Percentiles rank a stretch among this genome's conserved stretches.
Evolutionary conservation across 2,888 invertebrate species (phyloP).

Genomic region (Epirrhoe tristata): DNA sequence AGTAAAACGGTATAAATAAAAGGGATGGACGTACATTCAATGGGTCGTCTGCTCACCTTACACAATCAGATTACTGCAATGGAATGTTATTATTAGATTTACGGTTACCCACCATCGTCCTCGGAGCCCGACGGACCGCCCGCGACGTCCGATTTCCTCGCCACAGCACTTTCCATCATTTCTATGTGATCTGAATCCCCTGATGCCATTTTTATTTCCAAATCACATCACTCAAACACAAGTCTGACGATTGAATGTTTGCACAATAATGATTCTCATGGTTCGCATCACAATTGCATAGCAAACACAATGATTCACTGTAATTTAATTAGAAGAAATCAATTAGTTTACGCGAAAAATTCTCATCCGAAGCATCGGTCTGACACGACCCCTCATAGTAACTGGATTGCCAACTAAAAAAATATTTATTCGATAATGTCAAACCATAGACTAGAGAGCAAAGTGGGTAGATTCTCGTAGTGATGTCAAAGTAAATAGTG

Average conservation of each 20-base stretch:
- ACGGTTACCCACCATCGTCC: conserved; percentile 83
- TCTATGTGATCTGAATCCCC: conserved; percentile 93
- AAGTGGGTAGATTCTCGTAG: conserved; percentile 43
- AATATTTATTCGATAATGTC: conserved; percentile 2
- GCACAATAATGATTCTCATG: conserved; percentile 77
- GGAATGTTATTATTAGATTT: conserved; percentile 70
- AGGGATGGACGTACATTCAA: conserved; percentile 51
- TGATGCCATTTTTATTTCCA: conserved; percentile 90
- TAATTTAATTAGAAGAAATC: conserved; percentile 84
- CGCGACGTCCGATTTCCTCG: conserved; percentile 86
- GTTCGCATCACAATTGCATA: conserved; percentile 78
- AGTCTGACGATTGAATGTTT: conserved; percentile 67
- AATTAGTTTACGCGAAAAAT: conserved; percentile 80
- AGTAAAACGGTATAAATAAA: conserved; percentile 61
- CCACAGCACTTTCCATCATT: conserved; percentile 88
- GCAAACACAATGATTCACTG: conserved; percentile 77
- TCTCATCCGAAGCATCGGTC: conserved; percentile 76
- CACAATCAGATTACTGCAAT: conserved; percentile 60
- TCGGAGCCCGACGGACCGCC: conserved; percentile 86
- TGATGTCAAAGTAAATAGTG: background rate
- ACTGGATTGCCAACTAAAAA: conserved; percentile 66
- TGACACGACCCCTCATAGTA: conserved; percentile 81
- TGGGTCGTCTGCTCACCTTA: conserved; percentile 40
- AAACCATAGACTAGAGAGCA: conserved; percentile 47
- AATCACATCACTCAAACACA: conserved; percentile 80